Conservation (phyloP, 64 coral and sea anemone species). For the Platygyra sinensis region DNA sequence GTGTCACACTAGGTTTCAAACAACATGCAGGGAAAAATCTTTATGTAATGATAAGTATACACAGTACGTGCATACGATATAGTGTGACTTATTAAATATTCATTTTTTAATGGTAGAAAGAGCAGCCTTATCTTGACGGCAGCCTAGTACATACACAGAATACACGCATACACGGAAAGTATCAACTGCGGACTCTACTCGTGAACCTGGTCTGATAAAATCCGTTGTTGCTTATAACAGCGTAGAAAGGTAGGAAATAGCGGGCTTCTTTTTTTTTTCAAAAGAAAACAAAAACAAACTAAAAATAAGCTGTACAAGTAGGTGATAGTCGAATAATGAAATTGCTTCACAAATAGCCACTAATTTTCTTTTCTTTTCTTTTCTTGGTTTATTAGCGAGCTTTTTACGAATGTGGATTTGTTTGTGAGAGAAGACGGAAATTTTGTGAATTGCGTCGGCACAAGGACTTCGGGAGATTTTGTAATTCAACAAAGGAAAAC, state of each 20-base stretch:
- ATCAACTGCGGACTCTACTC: no score
- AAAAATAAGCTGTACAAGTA: not conserved
- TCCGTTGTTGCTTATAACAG: not conserved
- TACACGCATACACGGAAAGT: no score
- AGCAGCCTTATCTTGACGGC: no score
- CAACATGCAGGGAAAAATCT: not conserved
- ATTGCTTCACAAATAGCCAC: not conserved
- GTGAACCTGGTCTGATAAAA: not conserved
- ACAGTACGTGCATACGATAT: not conserved
- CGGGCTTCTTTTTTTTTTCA: not conserved
- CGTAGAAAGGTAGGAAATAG: not conserved
- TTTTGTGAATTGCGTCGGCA: not conserved
- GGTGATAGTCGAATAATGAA: slow-evolving; percentile 11
- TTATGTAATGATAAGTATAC: not conserved
- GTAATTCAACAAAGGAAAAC: not conserved
- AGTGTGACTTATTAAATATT: not conserved
- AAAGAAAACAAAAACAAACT: not conserved
- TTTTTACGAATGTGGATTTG: not conserved
- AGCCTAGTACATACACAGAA: no score
- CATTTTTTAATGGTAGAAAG: not conserved
- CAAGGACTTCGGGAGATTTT: not conserved
- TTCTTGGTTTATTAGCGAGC: not conserved
- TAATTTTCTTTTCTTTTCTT: slow-evolving; percentile 3
- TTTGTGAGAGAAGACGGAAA: not conserved
- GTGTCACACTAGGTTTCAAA: no score